A percentile compares a stretch with the other conserved stretches of the same genome.
Conservation (phyloP, 1,140 invertebrate species). For the Drosophila lacertosa region DNA sequence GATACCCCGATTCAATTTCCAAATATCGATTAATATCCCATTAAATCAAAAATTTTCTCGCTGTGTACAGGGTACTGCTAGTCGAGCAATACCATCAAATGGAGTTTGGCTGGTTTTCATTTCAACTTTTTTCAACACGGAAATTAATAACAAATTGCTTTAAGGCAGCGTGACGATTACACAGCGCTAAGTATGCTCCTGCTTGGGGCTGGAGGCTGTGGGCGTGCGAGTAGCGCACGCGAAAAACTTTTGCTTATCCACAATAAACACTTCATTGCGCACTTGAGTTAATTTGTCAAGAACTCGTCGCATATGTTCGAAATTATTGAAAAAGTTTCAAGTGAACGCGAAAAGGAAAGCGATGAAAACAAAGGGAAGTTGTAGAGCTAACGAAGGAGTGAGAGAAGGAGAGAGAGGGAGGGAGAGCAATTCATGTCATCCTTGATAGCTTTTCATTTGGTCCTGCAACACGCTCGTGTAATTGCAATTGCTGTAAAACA, state of each 20-base stretch:
- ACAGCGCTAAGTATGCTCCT: conserved; percentile 17
- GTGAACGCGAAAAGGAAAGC: conserved; percentile 28
- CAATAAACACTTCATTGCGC: conserved; percentile 79
- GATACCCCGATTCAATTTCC: too few species aligned
- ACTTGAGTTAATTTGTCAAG: conserved; percentile 82
- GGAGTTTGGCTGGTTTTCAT: neutral
- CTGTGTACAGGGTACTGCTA: too few species aligned
- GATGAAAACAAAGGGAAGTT: too few species aligned
- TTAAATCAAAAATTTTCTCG: too few species aligned
- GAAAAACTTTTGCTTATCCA: conserved; percentile 58
- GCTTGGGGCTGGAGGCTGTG: neutral
- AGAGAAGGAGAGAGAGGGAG: neutral
- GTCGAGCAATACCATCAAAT: too few species aligned
- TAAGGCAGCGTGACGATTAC: conserved; percentile 74
- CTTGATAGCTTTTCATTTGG: conserved; percentile 70
- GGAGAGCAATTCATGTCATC: conserved; percentile 7
- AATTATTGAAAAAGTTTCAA: conserved; percentile 80
- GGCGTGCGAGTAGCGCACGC: conserved; percentile 23
- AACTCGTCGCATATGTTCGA: conserved; percentile 55
- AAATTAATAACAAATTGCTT: conserved; percentile 83
- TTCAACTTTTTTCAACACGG: conserved; percentile 71
- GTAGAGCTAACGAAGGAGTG: neutral
- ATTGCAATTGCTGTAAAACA: conserved; percentile 72
- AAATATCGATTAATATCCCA: too few species aligned
- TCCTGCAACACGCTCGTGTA: conserved; percentile 28